Evolutionary conservation across 1,140 invertebrate species (phyloP), one percentile per base, ranked within the genome.

Genomic region (Platyura marginata): DNA sequence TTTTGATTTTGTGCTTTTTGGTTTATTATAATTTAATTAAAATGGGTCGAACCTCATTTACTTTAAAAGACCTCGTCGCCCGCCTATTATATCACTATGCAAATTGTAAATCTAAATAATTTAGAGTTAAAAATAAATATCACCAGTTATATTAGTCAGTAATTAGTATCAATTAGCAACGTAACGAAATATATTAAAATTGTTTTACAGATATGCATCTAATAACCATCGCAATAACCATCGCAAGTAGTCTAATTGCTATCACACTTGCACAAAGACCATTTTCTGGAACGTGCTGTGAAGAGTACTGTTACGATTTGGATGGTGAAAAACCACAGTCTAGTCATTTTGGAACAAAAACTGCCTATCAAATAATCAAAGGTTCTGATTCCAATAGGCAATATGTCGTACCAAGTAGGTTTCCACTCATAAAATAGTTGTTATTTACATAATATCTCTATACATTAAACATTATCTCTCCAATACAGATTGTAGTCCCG

Each of bases 281-380:
- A n/a, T 18, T n/a, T 6, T 6, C 9, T 10, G 21, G 21, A n/a
- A 13, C 21, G 23, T 40, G 38, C n/a, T 40, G 38, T 23, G 19
- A 40, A 22, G 38, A 40, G 6, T 40, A 40, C n/a, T 40, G 38
- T 16, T 40, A 40, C 23, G 16, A 38, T 18, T 3, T 3, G 3
- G 71, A 77, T 43, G 59, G 64, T n/a, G 63, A 74, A 34, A 71
- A 73, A 1, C 65, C 69, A 46, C 58, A 61, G 44, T 59, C 56
- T 21, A 52, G 72, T 8, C 63, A 69, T n/a, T 76, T 75, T 50
- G 68, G 65, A 9, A 70, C 70, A 2, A 77, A 76, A 56, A 77
- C 74, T 1, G 68, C 74, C 3, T 79, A 79, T 52, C 66, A 72
- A 49, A 72, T 72, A 48, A 63, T 69, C 19, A 69, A 67, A 48